Evolutionary conservation across 1,140 invertebrate species (phyloP).

Genomic region (Protaetia brevitarsis): DNA sequence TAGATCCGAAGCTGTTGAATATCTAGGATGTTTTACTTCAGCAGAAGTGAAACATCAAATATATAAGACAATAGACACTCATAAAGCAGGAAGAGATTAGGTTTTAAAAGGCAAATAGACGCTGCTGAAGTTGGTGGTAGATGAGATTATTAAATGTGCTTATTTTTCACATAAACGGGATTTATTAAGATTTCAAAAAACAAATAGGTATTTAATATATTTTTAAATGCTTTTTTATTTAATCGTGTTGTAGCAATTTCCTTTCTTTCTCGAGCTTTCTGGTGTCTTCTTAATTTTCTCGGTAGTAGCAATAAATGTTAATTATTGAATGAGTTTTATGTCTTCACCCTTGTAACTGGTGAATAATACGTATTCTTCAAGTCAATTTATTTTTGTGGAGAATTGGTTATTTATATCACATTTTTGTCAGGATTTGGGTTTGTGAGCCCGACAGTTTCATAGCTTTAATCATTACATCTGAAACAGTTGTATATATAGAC

Average conservation of each 20-base stretch:
- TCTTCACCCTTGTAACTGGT: too few species aligned
- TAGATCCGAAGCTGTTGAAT: constrained; percentile 77
- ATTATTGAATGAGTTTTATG: too few species aligned
- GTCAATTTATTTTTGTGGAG: too few species aligned
- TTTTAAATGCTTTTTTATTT: too few species aligned
- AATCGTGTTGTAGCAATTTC: neutral
- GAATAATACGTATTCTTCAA: too few species aligned
- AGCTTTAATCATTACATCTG: too few species aligned
- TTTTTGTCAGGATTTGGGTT: too few species aligned
- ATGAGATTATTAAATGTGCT: neutral
- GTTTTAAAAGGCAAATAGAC: neutral
- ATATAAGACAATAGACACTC: constrained; percentile 65
- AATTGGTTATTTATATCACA: too few species aligned
- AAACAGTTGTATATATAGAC: too few species aligned
- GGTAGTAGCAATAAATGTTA: constrained; percentile 36
- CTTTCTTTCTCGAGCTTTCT: neutral
- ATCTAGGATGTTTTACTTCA: constrained; percentile 82
- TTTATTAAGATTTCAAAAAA: neutral
- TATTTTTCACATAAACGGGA: neutral
- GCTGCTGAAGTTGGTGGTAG: neutral
- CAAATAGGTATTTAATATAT: too few species aligned
- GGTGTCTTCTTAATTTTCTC: constrained; percentile 28
- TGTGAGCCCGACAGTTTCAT: too few species aligned
- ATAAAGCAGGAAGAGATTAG: constrained; percentile 60
- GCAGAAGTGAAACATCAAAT: constrained; percentile 73